Evolutionary conservation across 92 coral and sea anemone species (phyloP), one percentile per base, ranked within the genome.

Genomic region (Zoanthus sociatus): DNA sequence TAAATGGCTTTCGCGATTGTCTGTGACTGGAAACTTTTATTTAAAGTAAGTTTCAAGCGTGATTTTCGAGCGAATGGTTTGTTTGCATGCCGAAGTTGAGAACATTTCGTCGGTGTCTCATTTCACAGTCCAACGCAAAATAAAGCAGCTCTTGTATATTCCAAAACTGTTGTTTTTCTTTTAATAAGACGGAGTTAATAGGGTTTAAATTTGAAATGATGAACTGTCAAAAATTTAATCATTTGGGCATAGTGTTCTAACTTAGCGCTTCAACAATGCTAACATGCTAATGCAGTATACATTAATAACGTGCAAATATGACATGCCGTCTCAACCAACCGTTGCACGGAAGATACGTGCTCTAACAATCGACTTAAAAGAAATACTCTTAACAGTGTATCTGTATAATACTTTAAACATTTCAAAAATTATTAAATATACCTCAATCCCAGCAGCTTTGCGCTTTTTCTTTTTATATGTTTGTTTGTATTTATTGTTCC

Each of bases 401-500:
- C 20, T 20, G 26, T 63, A 8, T 48, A 50, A 45, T 0, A 77
- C 33, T 58, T 56, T 17, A 15, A 26, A 10, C 47, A 14, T 6
- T 88, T 56, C 13, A 42, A 63, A 6, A 14, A 15, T 6, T 15
- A 70, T 17, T 26, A 14, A 66, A 74, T 96, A 33, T 86, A 94
- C 98, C 74, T 93, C 98, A 1, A 87, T 72, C 46, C 98, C 95
- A 12, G 92, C 93, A 12, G 98, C 94, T 70, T 91, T 87, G 51
- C 96, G 94, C 81, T 94, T 97, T 90, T 95, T 97, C 95, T 95
- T 97, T 88, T 97, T 97, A 86, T 97, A 97, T 89, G 94, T 97
- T 83, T 97, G 99, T 84, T 97, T 97, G 95, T 97, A 97, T 78
- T 94, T 97, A 73, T 93, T 95, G 94, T 97, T 95, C 63, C 99